A percentile compares a stretch with the other conserved stretches of the same genome.
These are phyloP conservation scores for Drosophila seclusa DNA, from an alignment of 2,888 invertebrate genomes.

Conservation along the genomic window DNA sequence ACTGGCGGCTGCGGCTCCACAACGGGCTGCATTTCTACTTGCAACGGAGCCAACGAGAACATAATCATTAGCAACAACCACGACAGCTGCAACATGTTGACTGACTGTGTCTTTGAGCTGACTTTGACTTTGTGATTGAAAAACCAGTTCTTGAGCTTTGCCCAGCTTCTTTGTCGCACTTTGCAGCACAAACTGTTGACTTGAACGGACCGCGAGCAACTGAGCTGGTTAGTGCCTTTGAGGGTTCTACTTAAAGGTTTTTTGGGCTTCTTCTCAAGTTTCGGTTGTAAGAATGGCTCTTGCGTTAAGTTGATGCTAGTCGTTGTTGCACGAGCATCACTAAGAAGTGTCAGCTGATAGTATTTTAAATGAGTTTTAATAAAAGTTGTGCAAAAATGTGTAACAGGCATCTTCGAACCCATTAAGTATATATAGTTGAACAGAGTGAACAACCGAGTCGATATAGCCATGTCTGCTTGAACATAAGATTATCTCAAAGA, in stretches of 20 bases:
- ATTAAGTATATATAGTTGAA: not conserved
- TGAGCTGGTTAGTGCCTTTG: constrained; percentile 39
- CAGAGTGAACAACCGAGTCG: not conserved
- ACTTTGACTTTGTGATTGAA: constrained; percentile 23
- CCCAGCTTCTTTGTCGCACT: constrained; percentile 3
- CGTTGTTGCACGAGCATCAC: not conserved
- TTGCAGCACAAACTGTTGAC: constrained; percentile 37
- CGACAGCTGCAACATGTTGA: constrained; percentile 46
- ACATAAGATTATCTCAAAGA: too few relatives aligned
- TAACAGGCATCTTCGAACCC: not conserved
- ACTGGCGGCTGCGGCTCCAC: constrained; percentile 1
- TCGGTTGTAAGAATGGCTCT: constrained; percentile 1
- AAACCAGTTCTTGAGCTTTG: constrained; percentile 50
- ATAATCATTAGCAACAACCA: constrained; percentile 38
- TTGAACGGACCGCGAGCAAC: constrained; percentile 53
- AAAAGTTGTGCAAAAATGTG: not conserved
- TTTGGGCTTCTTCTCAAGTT: constrained; percentile 10
- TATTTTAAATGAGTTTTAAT: not conserved
- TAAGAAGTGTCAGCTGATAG: constrained; percentile 8
- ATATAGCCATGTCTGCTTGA: not conserved
- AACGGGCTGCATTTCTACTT: constrained; percentile 51
- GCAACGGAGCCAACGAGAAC: constrained; percentile 31
- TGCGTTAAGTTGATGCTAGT: not conserved
- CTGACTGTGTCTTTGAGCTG: not conserved
- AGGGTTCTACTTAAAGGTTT: constrained; percentile 69